Base-by-base conservation (phyloP, 2,888 invertebrate species). In the Mongoloraphidia duomilia region DNA sequence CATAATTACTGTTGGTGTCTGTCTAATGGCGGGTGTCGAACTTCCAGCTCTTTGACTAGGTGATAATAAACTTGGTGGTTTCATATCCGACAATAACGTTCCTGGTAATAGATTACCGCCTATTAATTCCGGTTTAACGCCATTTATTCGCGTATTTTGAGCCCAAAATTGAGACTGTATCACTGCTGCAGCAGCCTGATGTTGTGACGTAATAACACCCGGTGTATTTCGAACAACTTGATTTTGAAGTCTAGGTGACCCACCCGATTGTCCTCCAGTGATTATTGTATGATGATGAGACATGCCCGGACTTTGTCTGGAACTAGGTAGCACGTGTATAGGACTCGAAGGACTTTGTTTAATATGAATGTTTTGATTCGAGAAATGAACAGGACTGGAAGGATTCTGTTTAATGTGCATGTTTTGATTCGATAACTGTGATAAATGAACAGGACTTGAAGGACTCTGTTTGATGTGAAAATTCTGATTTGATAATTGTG, bases 1-100 rank as follows among this genome's bases (percentile, higher is more conserved):
- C 90, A 92, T 90, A 57, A 92, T 88, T 54, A 91, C 91, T 44
- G 89, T 87, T 34, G 92, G 91, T 46, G 91, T 75, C 50, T 76
- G 73, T 55, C 84, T 60, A 66, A 82, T 61, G 71, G 59, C 49
- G 56, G 49, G 44, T 11, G 33, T 45, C 17, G 45, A 26, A 11
- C 42, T 33, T 12, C 39, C 48, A 26, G 48, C 36, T 6, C 67
- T 65, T 52, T 67, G 65, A 34, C 65, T 66, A 58, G 66, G 68
- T 26, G 65, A 66, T 54, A 68, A 63, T 44, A 51, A 55, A 50
- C 46, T 53, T 46, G 49, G 57, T 13, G 62, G 57, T 55, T 59
- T 70, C 47, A 61, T 54, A 33, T 65, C 62, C 51, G 37, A 60
- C 40, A 44, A 54, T 39, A 47, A 53, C 35, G 54, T 53, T 40